Percentiles rank a stretch among this genome's conserved stretches.
phyloP scores from a whole-genome alignment of 30 jellyfish, hydroid and myxozoan species.

The Hydractinia echinata region DNA sequence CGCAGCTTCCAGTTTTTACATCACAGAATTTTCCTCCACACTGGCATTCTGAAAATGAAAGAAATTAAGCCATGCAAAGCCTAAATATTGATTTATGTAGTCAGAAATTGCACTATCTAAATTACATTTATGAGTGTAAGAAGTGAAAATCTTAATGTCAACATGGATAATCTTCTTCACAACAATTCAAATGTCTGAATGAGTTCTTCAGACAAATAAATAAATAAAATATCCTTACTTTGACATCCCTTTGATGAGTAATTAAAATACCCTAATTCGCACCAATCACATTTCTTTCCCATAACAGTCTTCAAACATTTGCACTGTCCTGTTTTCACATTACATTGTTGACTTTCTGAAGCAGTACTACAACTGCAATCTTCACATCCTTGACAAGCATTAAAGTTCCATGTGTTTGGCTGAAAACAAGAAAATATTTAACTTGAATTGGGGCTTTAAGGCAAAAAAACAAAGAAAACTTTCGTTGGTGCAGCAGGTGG shows the following conservation, averaged over 20 bases:
- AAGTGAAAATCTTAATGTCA: too few relatives aligned
- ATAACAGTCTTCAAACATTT: conserved; percentile 68
- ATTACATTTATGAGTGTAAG: too few relatives aligned
- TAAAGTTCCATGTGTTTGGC: conserved; percentile 89
- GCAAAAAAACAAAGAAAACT: too few relatives aligned
- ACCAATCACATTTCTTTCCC: conserved; percentile 91
- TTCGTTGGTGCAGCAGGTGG: too few relatives aligned
- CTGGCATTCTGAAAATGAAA: conserved; percentile 56
- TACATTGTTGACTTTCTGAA: conserved; percentile 67
- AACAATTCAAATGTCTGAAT: too few relatives aligned
- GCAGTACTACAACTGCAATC: conserved; percentile 83
- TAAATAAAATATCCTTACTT: conserved; percentile 37
- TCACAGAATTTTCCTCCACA: conserved; percentile 90
- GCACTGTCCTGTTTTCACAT: conserved; percentile 70
- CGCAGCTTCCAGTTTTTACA: conserved; percentile 85
- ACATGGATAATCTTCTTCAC: too few relatives aligned
- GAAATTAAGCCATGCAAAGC: too few relatives aligned
- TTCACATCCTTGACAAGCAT: conserved; percentile 93
- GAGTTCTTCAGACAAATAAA: not conserved
- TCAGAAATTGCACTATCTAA: too few relatives aligned
- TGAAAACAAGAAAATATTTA: conserved; percentile 8
- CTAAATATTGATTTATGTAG: too few relatives aligned
- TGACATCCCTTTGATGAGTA: conserved; percentile 73
- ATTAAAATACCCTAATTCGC: conserved; percentile 68
- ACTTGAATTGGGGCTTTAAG: not conserved